phyloP scores from a whole-genome alignment of 2,797 vertebrate genomes.

The Channallabes apus region DNA sequence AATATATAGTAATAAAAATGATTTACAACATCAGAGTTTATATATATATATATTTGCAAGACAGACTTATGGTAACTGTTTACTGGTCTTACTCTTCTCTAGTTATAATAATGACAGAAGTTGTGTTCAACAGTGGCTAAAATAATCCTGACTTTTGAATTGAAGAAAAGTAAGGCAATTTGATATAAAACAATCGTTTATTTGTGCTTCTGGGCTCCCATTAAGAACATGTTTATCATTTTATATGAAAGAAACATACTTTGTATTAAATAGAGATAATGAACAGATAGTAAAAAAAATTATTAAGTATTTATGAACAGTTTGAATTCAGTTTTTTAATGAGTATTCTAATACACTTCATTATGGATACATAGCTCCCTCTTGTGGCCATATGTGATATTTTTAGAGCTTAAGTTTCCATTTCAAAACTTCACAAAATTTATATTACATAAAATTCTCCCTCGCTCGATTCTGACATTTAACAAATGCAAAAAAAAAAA shows the following conservation, averaged over 20 bases:
- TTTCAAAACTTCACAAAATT: no score
- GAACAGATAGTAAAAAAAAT: not conserved
- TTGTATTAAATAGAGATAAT: not conserved
- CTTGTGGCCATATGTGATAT: not conserved
- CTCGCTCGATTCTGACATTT: no score
- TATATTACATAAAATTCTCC: no score
- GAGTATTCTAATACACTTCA: not conserved
- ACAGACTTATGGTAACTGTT: not conserved
- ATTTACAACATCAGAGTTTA: no score
- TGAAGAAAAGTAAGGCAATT: not conserved
- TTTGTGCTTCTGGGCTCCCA: not conserved
- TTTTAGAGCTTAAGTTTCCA: not conserved
- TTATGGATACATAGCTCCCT: not conserved
- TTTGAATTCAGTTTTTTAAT: not conserved
- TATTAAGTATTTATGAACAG: not conserved
- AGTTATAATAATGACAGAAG: not conserved
- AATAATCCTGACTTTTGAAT: not conserved
- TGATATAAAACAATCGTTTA: not conserved
- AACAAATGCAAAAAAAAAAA: no score
- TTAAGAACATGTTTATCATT: not conserved
- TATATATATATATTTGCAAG: not conserved
- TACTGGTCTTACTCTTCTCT: not conserved
- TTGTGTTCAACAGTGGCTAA: not conserved
- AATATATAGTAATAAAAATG: no score
- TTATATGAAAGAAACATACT: not conserved